Base-by-base conservation (phyloP, 2,113 vertebrate species). In the Eurystomus gularis region DNA sequence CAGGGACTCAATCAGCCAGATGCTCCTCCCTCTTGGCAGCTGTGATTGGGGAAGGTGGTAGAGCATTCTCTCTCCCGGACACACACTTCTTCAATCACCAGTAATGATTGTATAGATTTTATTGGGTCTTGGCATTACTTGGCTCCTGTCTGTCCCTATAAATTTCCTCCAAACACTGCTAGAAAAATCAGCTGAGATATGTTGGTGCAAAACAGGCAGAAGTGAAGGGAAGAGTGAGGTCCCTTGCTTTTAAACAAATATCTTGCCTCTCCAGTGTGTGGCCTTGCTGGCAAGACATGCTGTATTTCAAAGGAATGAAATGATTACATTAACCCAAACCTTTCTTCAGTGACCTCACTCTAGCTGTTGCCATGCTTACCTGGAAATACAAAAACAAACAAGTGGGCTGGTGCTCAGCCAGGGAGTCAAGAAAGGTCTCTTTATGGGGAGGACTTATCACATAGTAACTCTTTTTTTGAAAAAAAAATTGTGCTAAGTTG, bases 281-380 rank as follows among this genome's bases (percentile, higher is more conserved):
- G 58, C 49, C 71, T 90, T 80, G 79, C 52, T 94, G 88, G 78
- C 26, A 88, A 79, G 84, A 57, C 16, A 24, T 4, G 9, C 13
- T 95, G 31, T 69, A 40, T 91, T 90, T 90, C 49, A 77, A 90
- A 86, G 58, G 54, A 44, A 54, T 83, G 17, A 92, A 95, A 92
- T 77, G 13, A 80, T 93, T 88, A 44, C 46, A 57, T 86, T 93
- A 94, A 86, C 66, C 17, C 61, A 65, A 96, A 77, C 2, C 1
- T 85, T 86, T 88, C 66, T 92, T 77, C 71, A 69, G 44, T 70
- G 86, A 88, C 35, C 71, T 90, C 33, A 16, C 31, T 78, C 29
- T 73, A 54, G 49, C 40, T 92, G 75, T 95, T 93, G 85, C 82
- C 68, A 80, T 83, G 66, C 52, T 90, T 88, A 93, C 85, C 88